Base-by-base conservation (phyloP, 2,888 invertebrate species). In the Gibbula magus region DNA sequence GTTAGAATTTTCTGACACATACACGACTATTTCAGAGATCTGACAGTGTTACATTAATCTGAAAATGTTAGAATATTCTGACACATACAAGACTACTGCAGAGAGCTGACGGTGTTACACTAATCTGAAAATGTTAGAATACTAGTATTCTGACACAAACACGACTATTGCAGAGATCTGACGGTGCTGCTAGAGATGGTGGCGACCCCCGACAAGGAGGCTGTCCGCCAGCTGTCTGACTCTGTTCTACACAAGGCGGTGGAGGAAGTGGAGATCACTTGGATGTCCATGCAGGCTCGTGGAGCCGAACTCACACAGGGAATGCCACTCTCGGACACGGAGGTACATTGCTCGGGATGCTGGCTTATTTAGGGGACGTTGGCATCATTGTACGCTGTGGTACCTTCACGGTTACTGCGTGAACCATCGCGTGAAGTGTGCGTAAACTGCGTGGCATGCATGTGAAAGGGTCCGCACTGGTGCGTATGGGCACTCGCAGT, bases 161-260 rank as follows among this genome's bases (percentile, higher is more conserved):
- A n/a, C n/a, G n/a, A n/a, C n/a, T n/a, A n/a, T 84, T 86, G 13
- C 84, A 91, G 91, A 74, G 87, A 89, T 77, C 86, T 91, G 61
- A 88, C 89, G 7, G 88, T 89, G n/a, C 75, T 90, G 35, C 79
- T 91, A 73, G 90, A 91, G 79, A 76, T 89, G 81, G 81, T 85
- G 0, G 70, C 79, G n/a, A 79, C 83, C 52, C 83, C 86, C 54
- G 84, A 88, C 22, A 32, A 66, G 18, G 79, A 29, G 35, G 5
- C 45, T 1, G 32, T 73, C 32, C 67, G 80, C 0, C 73, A 75
- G 1, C 67, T 82, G 29, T 80, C 84, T 5, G 85, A 89, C 39
- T 61, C 32, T 1, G 85, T 86, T 13, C 85, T 88, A 20, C 81
- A 84, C 56, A 84, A 82, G 29, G 84, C 87, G 0, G 75, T 90